A percentile compares a stretch with the other conserved stretches of the same genome.
Conservation (phyloP, 1,140 invertebrate species). For the Drosophila teissieri region DNA sequence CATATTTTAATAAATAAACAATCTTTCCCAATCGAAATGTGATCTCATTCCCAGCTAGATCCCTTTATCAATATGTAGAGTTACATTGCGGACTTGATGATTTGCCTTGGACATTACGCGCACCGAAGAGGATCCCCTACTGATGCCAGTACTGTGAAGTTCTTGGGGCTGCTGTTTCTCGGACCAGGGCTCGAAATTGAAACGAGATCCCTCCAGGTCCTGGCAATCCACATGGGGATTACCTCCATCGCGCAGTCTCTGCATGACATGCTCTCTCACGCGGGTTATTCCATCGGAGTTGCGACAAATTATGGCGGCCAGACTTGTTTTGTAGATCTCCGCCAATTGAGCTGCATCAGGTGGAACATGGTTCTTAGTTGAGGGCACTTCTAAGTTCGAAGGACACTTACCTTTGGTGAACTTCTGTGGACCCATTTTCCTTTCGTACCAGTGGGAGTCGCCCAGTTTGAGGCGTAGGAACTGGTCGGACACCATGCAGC, state of each 20-base stretch:
- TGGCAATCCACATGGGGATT: slow-evolving; percentile 89
- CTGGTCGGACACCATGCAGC: slow-evolving; percentile 94
- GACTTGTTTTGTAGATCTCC: slow-evolving; percentile 92
- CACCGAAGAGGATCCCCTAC: slow-evolving; percentile 47
- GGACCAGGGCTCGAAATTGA: slow-evolving; percentile 87
- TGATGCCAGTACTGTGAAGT: slow-evolving; percentile 53
- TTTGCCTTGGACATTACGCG: slow-evolving; percentile 31
- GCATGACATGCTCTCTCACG: slow-evolving; percentile 92
- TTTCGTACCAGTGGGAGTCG: slow-evolving; percentile 95
- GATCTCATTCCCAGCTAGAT: background rate
- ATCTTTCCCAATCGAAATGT: too few species aligned
- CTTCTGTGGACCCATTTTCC: slow-evolving; percentile 87
- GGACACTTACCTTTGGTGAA: slow-evolving; percentile 88
- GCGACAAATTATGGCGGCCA: slow-evolving; percentile 95
- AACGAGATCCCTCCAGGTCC: slow-evolving; percentile 85
- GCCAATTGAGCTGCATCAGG: slow-evolving; percentile 89
- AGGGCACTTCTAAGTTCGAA: background rate
- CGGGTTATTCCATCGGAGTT: slow-evolving; percentile 90
- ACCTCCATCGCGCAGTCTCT: slow-evolving; percentile 85
- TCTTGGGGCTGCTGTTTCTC: slow-evolving; percentile 17
- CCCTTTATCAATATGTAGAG: slow-evolving; percentile 1
- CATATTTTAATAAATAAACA: too few species aligned
- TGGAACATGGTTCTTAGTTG: background rate
- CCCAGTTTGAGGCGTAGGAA: slow-evolving; percentile 92
- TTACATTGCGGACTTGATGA: slow-evolving; percentile 3